These are phyloP conservation scores for Drosophila cardini DNA, from an alignment of 1,140 invertebrate genomes.

Conservation along the genomic window DNA sequence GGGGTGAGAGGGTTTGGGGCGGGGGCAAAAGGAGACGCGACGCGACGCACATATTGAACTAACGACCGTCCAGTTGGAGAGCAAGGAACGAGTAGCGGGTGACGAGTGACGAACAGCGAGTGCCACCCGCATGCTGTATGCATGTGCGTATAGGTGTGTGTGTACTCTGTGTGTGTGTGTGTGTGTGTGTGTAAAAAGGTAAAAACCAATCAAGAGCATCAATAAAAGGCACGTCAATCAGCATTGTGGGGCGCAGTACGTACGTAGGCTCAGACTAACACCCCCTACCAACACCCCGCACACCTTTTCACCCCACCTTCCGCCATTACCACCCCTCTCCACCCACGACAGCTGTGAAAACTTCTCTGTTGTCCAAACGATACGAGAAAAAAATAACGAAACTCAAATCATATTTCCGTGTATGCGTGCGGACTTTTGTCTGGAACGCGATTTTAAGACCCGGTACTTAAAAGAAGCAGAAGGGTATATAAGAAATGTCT, in stretches of 20 bases:
- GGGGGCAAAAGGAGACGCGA: slow-evolving; percentile 37
- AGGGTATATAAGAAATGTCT: too few species aligned
- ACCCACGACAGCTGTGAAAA: slow-evolving; percentile 21
- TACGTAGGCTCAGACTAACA: slow-evolving; percentile 26
- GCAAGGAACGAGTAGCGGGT: neutral
- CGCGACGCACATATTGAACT: slow-evolving; percentile 76
- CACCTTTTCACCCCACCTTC: slow-evolving; percentile 1
- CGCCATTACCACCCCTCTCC: slow-evolving; percentile 8
- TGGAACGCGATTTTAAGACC: slow-evolving; percentile 59
- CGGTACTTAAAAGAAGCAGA: too few species aligned
- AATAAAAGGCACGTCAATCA: slow-evolving; percentile 84
- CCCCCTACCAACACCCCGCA: neutral
- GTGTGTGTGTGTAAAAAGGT: slow-evolving; percentile 64
- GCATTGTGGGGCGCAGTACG: slow-evolving; percentile 45
- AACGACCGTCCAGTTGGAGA: slow-evolving; percentile 53
- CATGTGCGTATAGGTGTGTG: slow-evolving; percentile 36
- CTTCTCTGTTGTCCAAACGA: slow-evolving; percentile 19
- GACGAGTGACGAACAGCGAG: slow-evolving; percentile 9
- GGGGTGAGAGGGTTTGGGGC: too few species aligned
- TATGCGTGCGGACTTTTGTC: slow-evolving; percentile 57
- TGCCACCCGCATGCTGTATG: slow-evolving; percentile 29
- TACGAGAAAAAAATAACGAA: slow-evolving; percentile 14
- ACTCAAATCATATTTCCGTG: slow-evolving; percentile 16
- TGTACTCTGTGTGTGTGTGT: slow-evolving; percentile 32
- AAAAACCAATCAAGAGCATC: slow-evolving; percentile 84